phyloP scores from a whole-genome alignment of 2,888 invertebrate genomes.

The Blera fallax region DNA sequence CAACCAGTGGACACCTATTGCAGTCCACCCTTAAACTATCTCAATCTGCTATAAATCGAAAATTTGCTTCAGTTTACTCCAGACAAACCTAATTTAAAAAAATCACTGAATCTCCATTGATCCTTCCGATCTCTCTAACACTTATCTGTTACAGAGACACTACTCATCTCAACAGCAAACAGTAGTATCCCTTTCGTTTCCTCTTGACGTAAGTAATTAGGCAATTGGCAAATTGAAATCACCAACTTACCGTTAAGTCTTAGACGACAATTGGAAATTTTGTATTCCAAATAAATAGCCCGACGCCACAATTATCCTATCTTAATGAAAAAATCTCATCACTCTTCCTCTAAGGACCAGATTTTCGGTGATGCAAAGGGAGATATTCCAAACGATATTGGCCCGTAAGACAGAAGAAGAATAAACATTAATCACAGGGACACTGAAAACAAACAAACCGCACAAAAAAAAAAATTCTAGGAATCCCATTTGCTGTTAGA shows the following conservation, averaged over 20 bases:
- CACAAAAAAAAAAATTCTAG: neutral
- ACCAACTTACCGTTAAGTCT: slow-evolving; percentile 17
- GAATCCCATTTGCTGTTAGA: neutral
- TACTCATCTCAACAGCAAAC: neutral
- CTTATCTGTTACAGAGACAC: neutral
- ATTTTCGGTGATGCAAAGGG: neutral
- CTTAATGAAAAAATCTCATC: slow-evolving; percentile 31
- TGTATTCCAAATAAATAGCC: slow-evolving; percentile 27
- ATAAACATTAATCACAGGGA: slow-evolving; percentile 19
- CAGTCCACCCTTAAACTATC: neutral
- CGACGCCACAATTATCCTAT: slow-evolving; percentile 44
- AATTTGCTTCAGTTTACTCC: neutral
- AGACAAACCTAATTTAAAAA: neutral
- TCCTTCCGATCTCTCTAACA: neutral
- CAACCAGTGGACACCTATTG: no score
- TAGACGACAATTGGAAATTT: slow-evolving; percentile 24
- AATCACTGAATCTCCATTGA: slow-evolving; percentile 9
- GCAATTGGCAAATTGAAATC: slow-evolving; percentile 44
- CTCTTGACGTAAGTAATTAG: slow-evolving; percentile 1
- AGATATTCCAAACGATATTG: neutral
- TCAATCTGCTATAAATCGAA: neutral
- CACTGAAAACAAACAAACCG: slow-evolving; percentile 4
- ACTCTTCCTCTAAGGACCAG: neutral
- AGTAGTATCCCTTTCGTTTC: neutral
- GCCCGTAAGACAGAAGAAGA: neutral